phyloP scores from a whole-genome alignment of 2,888 invertebrate genomes.

The Empis stercorea region DNA sequence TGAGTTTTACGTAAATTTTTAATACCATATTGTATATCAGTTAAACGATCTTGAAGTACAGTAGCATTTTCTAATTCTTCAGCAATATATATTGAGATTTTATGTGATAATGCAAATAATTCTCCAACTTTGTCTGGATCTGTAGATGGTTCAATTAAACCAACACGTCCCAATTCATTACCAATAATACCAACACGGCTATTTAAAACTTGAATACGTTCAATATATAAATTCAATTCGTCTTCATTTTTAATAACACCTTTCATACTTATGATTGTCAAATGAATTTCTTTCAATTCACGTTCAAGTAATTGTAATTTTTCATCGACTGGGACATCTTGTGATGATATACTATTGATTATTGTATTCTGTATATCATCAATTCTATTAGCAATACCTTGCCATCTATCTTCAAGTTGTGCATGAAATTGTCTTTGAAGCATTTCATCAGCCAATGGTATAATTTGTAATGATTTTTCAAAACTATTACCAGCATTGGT shows the following conservation, averaged over 20 bases:
- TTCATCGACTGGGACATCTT: slow-evolving; percentile 60
- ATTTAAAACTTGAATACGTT: slow-evolving; percentile 63
- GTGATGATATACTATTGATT: slow-evolving; percentile 56
- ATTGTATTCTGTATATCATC: slow-evolving; percentile 52
- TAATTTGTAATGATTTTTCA: slow-evolving; percentile 62
- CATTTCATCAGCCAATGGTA: slow-evolving; percentile 76
- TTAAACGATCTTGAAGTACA: slow-evolving; percentile 60
- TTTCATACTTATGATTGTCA: slow-evolving; percentile 55
- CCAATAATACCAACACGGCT: slow-evolving; percentile 64
- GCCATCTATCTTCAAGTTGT: slow-evolving; percentile 67
- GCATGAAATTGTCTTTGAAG: slow-evolving; percentile 65
- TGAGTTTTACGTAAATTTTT: slow-evolving; percentile 54
- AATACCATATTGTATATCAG: slow-evolving; percentile 59
- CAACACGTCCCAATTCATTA: slow-evolving; percentile 64
- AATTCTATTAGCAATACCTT: slow-evolving; percentile 48
- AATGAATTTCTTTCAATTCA: slow-evolving; percentile 60
- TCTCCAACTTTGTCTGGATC: slow-evolving; percentile 69
- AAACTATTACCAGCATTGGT: slow-evolving; percentile 60
- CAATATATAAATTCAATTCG: slow-evolving; percentile 67
- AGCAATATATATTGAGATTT: slow-evolving; percentile 55
- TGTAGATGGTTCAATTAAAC: slow-evolving; percentile 50
- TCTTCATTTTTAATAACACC: slow-evolving; percentile 74
- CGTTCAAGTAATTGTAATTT: slow-evolving; percentile 62
- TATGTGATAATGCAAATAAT: slow-evolving; percentile 54
- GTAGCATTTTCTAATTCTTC: slow-evolving; percentile 68